phyloP scores from a whole-genome alignment of 2,113 vertebrate genomes.

The Condylura cristata region DNA sequence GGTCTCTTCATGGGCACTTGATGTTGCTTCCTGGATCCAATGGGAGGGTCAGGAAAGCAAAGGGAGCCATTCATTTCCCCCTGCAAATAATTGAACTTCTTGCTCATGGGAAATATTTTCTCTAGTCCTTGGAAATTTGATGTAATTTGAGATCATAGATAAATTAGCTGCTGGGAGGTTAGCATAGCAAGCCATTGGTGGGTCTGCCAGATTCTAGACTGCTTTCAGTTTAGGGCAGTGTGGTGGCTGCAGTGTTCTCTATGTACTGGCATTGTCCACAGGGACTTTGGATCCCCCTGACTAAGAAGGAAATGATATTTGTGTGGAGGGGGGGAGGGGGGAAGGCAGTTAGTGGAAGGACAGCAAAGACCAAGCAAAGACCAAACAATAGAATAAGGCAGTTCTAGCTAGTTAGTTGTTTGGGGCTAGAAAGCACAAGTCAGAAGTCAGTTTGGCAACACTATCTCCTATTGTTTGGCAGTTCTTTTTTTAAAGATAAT shows the following conservation, averaged over 20 bases:
- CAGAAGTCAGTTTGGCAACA: background rate
- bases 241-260: background rate
- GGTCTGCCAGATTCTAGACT: background rate
- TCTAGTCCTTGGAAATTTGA: conserved; percentile 49
- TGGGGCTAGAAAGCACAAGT: background rate
- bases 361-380: background rate
- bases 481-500: background rate
- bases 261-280: fast-evolving
- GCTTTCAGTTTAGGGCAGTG: background rate
- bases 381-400: background rate
- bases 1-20: conserved; percentile 15
- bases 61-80: conserved; percentile 52
- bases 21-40: conserved; percentile 33
- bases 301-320: background rate
- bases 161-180: conserved; percentile 30
- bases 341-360: background rate
- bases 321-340: too few species aligned
- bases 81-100: conserved; percentile 61
- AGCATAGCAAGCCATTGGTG: background rate
- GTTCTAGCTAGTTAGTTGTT: background rate
- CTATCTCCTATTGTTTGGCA: background rate
- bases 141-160: conserved; percentile 61
- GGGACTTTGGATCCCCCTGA: background rate
- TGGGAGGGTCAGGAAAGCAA: conserved; percentile 64
- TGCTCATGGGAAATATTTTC: conserved; percentile 63